Conservation (phyloP, 2,888 invertebrate species). For the Sthenelais limicola region DNA sequence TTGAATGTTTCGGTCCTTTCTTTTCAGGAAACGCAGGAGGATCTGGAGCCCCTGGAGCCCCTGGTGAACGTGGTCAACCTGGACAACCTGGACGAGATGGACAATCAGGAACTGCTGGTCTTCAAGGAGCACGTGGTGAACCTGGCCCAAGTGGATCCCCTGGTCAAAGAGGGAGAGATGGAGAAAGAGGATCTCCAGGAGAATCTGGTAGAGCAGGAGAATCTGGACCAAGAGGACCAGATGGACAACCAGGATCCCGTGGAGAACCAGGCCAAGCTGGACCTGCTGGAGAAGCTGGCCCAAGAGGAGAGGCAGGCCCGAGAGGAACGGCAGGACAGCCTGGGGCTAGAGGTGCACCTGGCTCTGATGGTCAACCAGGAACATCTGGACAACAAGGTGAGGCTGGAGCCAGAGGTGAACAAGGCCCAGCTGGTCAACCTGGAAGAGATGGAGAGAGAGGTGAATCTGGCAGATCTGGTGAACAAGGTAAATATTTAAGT, state of each 20-base stretch:
- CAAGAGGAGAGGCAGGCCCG: constrained; percentile 68
- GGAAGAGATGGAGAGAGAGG: constrained; percentile 31
- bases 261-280: constrained; percentile 45
- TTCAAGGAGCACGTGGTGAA: constrained; percentile 39
- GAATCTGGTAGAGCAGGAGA: constrained; percentile 41
- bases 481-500: no score
- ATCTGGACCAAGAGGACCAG: constrained; percentile 19
- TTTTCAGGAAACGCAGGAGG: neutral
- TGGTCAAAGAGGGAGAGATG: constrained; percentile 35
- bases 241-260: constrained; percentile 31
- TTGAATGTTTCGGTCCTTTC: neutral
- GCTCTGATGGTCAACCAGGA: constrained; percentile 38
- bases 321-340: constrained; percentile 27
- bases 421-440: constrained; percentile 35
- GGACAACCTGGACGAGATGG: constrained; percentile 56
- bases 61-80: constrained; percentile 46
- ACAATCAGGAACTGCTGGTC: constrained; percentile 43
- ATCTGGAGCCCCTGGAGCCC: constrained; percentile 41
- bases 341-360: constrained; percentile 28
- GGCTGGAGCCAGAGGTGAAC: neutral
- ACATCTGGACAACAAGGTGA: constrained; percentile 31
- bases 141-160: constrained; percentile 37
- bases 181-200: constrained; percentile 44
- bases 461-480: constrained; percentile 1
- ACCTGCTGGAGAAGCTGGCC: constrained; percentile 53